Conservation (phyloP, 2,888 invertebrate genomes). For the Sinohyriopsis cumingii region DNA sequence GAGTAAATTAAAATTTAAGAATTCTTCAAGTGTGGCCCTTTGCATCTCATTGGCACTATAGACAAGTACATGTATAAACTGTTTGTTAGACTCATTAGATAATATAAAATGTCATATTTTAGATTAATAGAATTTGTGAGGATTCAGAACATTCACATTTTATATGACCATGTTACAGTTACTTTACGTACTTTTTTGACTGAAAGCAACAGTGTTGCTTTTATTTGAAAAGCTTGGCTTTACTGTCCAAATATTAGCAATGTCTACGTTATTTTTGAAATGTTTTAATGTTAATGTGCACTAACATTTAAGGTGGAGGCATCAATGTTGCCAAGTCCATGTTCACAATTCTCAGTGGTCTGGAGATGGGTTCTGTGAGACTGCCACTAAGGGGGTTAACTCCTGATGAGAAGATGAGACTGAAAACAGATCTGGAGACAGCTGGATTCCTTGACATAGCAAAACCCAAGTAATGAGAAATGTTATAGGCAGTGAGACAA, state of each 20-base stretch:
- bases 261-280: neutral
- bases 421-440: slow-evolving; percentile 39
- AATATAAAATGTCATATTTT: too few species aligned
- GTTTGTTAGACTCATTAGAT: too few species aligned
- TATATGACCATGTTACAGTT: too few species aligned
- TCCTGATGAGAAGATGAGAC: slow-evolving; percentile 20
- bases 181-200: neutral
- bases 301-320: slow-evolving; percentile 33
- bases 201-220: neutral
- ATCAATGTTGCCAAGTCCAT: slow-evolving; percentile 48
- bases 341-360: slow-evolving; percentile 46
- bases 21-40: too few species aligned
- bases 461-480: slow-evolving; percentile 6
- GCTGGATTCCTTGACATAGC: slow-evolving; percentile 23
- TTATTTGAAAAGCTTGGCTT: neutral
- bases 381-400: slow-evolving; percentile 49
- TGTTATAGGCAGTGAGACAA: too few species aligned
- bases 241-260: neutral
- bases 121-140: too few species aligned
- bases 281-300: neutral
- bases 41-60: too few species aligned
- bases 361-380: slow-evolving; percentile 55
- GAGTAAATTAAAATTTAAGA: too few species aligned
- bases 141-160: too few species aligned
- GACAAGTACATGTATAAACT: too few species aligned